These are phyloP conservation scores for Drosophila mayri DNA, from an alignment of 1,140 invertebrate genomes.

Conservation along the genomic window DNA sequence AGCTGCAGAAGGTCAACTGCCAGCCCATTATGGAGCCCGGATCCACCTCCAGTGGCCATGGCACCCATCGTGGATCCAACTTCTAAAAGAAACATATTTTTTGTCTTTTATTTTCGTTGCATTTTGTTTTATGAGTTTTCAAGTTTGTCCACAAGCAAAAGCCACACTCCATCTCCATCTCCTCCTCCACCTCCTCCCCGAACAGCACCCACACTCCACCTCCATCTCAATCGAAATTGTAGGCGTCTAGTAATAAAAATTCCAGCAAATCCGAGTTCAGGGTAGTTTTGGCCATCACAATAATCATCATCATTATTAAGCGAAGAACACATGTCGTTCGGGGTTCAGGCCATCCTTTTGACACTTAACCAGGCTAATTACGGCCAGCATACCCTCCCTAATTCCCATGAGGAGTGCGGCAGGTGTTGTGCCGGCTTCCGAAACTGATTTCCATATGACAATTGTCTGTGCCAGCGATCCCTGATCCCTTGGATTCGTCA, in stretches of 20 bases:
- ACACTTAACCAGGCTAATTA: constrained; percentile 76
- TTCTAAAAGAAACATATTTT: constrained; percentile 6
- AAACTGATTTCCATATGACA: constrained; percentile 27
- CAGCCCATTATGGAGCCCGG: constrained; percentile 44
- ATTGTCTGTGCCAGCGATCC: constrained; percentile 9
- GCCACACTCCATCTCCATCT: not conserved
- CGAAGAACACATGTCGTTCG: constrained; percentile 55
- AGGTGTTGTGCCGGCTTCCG: constrained; percentile 42
- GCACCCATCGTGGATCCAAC: constrained; percentile 48
- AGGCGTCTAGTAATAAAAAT: constrained; percentile 40
- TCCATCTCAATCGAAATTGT: constrained; percentile 29
- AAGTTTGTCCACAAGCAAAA: constrained; percentile 2
- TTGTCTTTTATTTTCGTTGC: constrained; percentile 17
- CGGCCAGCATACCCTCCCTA: not conserved
- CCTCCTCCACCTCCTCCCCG: not conserved
- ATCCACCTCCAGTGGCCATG: constrained; percentile 25
- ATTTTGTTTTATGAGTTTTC: constrained; percentile 21
- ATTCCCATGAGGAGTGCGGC: constrained; percentile 14
- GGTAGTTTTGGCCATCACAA: constrained; percentile 46
- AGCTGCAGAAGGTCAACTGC: constrained; percentile 68
- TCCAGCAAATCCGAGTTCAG: constrained; percentile 36
- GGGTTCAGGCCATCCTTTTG: constrained; percentile 63
- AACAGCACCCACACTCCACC: not conserved
- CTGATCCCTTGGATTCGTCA: constrained; percentile 10
- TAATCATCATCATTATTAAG: constrained; percentile 74